These are phyloP conservation scores for Ashinkailepas kermadecensis DNA, from an alignment of 2,888 invertebrate species.

Conservation along the genomic window DNA sequence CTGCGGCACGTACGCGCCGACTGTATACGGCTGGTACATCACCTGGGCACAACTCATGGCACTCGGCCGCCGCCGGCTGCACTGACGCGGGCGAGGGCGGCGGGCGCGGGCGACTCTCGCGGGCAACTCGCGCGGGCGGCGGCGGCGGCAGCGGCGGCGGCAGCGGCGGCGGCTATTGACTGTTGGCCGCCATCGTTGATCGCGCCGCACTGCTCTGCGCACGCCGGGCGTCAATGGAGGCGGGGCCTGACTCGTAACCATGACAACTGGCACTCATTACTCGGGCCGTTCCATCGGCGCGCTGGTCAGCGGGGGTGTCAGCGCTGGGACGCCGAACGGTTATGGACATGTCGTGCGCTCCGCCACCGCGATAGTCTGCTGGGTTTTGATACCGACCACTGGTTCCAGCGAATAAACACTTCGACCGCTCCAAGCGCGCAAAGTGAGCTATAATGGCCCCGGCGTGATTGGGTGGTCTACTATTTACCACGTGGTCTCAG, in stretches of 20 bases:
- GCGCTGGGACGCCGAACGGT: neutral
- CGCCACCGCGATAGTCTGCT: too few species aligned
- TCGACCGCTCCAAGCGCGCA: too few species aligned
- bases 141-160: neutral
- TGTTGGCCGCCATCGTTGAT: neutral
- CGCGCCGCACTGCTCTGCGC: neutral
- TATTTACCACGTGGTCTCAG: too few species aligned
- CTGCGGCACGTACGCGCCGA: conserved; percentile 30
- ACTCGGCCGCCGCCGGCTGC: neutral
- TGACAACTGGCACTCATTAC: conserved; percentile 1
- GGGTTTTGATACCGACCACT: too few species aligned
- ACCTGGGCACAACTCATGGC: conserved; percentile 33
- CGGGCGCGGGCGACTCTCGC: neutral
- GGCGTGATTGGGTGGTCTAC: too few species aligned
- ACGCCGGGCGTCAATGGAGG: conserved; percentile 19
- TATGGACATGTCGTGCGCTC: too few species aligned
- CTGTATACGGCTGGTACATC: conserved; percentile 33
- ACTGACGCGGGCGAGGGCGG: neutral
- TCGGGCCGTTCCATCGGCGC: neutral
- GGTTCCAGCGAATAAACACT: too few species aligned
- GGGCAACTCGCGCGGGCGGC: neutral
- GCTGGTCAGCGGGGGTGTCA: neutral
- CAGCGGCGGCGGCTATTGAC: neutral
- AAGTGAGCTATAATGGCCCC: too few species aligned
- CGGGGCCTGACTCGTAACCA: conserved; percentile 20